Evolutionary conservation across 2,888 invertebrate genomes (phyloP).

Genomic region (Drosophila meridionalis): DNA sequence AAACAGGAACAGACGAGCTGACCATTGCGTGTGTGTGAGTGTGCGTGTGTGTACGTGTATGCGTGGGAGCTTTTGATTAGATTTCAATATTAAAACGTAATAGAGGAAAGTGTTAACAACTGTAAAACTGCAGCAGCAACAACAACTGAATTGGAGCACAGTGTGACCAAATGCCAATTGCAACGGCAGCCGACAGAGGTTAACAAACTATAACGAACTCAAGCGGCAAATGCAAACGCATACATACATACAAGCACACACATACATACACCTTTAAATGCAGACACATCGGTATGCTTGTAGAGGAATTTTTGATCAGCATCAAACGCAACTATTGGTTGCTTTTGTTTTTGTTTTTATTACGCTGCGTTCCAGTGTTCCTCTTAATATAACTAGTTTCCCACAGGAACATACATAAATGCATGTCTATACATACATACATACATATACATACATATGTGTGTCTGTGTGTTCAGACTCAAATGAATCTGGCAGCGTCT

Average conservation of each 20-base stretch:
- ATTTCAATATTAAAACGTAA: slow-evolving; percentile 51
- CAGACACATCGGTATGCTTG: slow-evolving; percentile 10
- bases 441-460: not conserved
- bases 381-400: slow-evolving; percentile 39
- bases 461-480: slow-evolving; percentile 11
- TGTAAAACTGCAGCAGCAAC: slow-evolving; percentile 15
- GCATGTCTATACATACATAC: not conserved
- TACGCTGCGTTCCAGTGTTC: slow-evolving; percentile 6
- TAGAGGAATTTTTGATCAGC: slow-evolving; percentile 44
- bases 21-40: slow-evolving; percentile 30
- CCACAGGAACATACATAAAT: slow-evolving; percentile 12
- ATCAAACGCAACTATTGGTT: slow-evolving; percentile 32
- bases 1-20: slow-evolving; percentile 40
- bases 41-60: slow-evolving; percentile 8
- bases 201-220: slow-evolving; percentile 74
- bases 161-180: slow-evolving; percentile 45
- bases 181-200: slow-evolving; percentile 48
- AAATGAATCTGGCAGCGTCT: slow-evolving; percentile 51
- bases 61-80: slow-evolving; percentile 29
- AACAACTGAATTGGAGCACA: slow-evolving; percentile 29
- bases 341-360: slow-evolving; percentile 40
- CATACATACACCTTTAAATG: slow-evolving; percentile 4
- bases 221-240: slow-evolving; percentile 57
- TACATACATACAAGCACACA: slow-evolving; percentile 19
- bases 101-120: slow-evolving; percentile 60